Base-by-base conservation (phyloP, 2,797 vertebrate species). In the Yasuhikotakia modesta region DNA sequence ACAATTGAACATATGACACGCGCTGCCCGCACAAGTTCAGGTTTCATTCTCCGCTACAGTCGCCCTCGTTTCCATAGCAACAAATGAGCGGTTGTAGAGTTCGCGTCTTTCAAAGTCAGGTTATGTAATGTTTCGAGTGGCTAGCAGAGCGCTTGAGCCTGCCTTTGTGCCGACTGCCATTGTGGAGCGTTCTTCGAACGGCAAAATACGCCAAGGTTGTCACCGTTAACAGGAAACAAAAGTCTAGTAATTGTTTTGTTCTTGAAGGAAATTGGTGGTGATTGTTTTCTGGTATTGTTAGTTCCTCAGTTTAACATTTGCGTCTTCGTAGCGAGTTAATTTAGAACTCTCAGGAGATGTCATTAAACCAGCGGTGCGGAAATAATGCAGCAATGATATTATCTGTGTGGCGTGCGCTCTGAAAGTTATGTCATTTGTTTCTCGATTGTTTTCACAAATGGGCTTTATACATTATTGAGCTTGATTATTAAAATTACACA, bases 1-100 rank as follows among this genome's bases (percentile, higher is more conserved):
- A 70, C 81, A 83, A 66, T 66, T 45, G 64, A 58, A 82, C 50
- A 82, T 64, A 68, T 64, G 78, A 48, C 45, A 30, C 53, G n/a
- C 2, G n/a, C 65, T 73, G 32, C 48, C 53, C 32, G 17, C 58
- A 39, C 64, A 8, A 45, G 30, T 53, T 63, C 76, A 43, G 67
- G 58, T 78, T 78, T 70, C 76, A 64, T 78, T 35, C 17, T 64
- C 76, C 39, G 67, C 57, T 39, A 77, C 67, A 46, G 21, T 58
- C 64, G 69, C 60, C 52, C 57, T 32, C 64, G 65, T 77, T 72
- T 61, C 81, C 64, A 79, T 77, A 74, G 76, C 52, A 35, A 73
- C 69, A n/a, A 55, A 14, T 52, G 72, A 79, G 57, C 14, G 57
- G 16, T 14, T 13, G 4, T 71, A 35, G 19, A 68, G 32, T 67